These are phyloP conservation scores for Pagetopsis macropterus DNA, from an alignment of 2,797 vertebrate species.

Conservation along the genomic window DNA sequence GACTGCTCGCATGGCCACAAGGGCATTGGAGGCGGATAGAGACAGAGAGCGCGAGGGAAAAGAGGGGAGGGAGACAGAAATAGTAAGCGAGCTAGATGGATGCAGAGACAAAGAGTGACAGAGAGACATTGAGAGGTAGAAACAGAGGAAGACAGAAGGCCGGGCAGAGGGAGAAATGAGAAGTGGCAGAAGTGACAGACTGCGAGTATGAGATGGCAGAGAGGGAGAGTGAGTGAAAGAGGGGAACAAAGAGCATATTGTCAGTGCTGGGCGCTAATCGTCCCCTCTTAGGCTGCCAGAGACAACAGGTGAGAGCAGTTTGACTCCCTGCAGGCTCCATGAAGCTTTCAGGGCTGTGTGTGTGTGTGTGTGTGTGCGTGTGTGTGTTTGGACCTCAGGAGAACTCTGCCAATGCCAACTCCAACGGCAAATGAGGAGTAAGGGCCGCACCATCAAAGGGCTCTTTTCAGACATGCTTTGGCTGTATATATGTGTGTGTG, in stretches of 20 bases:
- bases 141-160: slow-evolving; percentile 61
- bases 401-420: slow-evolving; percentile 74
- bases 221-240: slow-evolving; percentile 63
- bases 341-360: slow-evolving; percentile 72
- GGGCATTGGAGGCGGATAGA: slow-evolving; percentile 67
- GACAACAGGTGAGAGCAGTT: slow-evolving; percentile 87
- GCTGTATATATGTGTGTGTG: slow-evolving; percentile 18
- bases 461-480: slow-evolving; percentile 67
- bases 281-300: slow-evolving; percentile 82
- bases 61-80: slow-evolving; percentile 63
- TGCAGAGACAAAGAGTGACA: slow-evolving; percentile 58
- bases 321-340: slow-evolving; percentile 82
- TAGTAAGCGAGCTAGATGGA: slow-evolving; percentile 60
- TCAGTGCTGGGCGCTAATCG: slow-evolving; percentile 80
- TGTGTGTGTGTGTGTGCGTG: slow-evolving; percentile 48
- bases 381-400: slow-evolving; percentile 50
- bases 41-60: slow-evolving; percentile 27
- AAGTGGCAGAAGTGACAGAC: slow-evolving; percentile 69
- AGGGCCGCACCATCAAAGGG: slow-evolving; percentile 70
- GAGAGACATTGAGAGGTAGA: slow-evolving; percentile 59
- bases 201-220: slow-evolving; percentile 70
- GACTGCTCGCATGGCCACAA: slow-evolving; percentile 63
- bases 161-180: slow-evolving; percentile 56
- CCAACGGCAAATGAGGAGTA: slow-evolving; percentile 74
- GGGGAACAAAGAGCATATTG: slow-evolving; percentile 83